A percentile compares a stretch with the other conserved stretches of the same genome.
Conservation (phyloP, 1,140 invertebrate species). For the Bicyclus anynana region DNA sequence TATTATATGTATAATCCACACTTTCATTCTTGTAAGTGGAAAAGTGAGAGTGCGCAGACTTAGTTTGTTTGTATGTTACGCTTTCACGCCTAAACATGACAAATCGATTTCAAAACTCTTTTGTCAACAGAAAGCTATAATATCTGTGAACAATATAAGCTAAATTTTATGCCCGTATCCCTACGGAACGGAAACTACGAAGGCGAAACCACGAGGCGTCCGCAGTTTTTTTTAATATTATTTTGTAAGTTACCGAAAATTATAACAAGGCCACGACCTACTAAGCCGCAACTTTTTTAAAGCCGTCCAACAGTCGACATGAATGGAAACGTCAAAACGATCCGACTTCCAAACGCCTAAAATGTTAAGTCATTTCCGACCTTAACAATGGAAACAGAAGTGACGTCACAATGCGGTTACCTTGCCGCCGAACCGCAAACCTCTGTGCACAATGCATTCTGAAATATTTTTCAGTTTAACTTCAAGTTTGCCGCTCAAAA, state of each 20-base stretch:
- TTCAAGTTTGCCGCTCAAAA: not conserved
- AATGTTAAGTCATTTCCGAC: conserved; percentile 5
- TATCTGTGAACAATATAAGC: no score
- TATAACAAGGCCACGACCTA: not conserved
- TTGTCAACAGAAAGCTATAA: no score
- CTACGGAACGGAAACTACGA: no score
- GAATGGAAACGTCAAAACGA: conserved; percentile 2
- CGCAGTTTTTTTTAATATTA: no score
- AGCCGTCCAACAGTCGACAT: not conserved
- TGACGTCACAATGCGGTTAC: conserved; percentile 2
- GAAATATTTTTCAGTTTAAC: not conserved
- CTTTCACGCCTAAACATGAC: no score
- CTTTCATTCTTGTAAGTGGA: no score
- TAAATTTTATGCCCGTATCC: no score
- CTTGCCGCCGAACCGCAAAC: not conserved
- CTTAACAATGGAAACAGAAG: not conserved
- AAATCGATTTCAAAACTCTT: no score
- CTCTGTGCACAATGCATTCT: not conserved
- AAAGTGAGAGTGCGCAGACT: no score
- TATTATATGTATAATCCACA: no score
- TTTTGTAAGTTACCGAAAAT: not conserved
- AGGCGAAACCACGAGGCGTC: no score
- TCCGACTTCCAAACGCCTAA: not conserved
- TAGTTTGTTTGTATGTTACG: no score
- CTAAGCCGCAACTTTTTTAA: not conserved